phyloP scores from a whole-genome alignment of 2,113 vertebrate species.

The Leptobrachium leishanense region DNA sequence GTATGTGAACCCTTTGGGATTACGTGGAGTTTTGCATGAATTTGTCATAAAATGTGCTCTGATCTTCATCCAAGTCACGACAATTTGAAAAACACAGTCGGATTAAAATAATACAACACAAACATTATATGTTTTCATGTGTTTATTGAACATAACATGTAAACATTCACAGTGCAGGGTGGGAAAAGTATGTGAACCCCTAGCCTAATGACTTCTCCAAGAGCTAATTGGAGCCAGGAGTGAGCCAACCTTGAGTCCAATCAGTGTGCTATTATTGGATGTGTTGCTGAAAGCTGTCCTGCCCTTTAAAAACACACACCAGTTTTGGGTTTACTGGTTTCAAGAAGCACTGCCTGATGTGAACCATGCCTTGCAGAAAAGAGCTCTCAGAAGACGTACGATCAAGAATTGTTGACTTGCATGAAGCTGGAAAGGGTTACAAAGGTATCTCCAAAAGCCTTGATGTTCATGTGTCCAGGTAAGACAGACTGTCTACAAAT shows the following conservation, averaged over 20 bases:
- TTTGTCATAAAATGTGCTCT: too few species aligned
- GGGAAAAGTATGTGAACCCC: slow-evolving; percentile 9
- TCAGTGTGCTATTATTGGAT: neutral
- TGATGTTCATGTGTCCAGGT: slow-evolving; percentile 10
- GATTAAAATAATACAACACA: too few species aligned
- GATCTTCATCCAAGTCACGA: too few species aligned
- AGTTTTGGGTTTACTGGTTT: neutral
- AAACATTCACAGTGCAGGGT: neutral
- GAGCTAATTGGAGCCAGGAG: neutral
- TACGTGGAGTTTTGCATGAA: too few species aligned
- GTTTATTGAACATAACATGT: neutral
- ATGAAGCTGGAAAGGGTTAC: slow-evolving; percentile 22
- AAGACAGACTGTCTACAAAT: slow-evolving; percentile 4
- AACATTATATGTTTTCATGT: neutral
- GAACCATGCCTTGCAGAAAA: slow-evolving; percentile 5
- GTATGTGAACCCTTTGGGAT: too few species aligned
- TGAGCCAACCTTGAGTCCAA: slow-evolving; percentile 15
- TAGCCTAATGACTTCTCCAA: neutral
- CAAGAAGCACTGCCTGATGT: slow-evolving; percentile 3
- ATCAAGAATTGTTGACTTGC: slow-evolving; percentile 19
- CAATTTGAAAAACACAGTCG: too few species aligned
- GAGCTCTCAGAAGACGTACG: slow-evolving; percentile 8
- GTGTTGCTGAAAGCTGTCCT: neutral
- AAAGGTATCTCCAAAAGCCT: slow-evolving; percentile 13
- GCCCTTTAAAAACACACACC: neutral